phyloP scores from a whole-genome alignment of 2,797 vertebrate species.

The Poeciliopsis infans region DNA sequence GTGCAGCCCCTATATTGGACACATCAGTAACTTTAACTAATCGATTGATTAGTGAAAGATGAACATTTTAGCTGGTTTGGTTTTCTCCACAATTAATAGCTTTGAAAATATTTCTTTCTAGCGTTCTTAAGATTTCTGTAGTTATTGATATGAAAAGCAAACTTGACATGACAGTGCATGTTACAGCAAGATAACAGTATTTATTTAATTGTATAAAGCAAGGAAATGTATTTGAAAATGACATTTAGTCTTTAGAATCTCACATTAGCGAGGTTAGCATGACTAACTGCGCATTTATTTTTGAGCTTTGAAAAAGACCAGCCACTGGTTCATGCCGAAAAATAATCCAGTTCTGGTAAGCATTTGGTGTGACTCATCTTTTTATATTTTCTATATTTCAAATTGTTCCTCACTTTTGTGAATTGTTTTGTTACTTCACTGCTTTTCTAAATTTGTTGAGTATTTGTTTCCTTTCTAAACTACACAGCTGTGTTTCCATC shows the following conservation, averaged over 20 bases:
- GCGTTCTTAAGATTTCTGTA: background rate
- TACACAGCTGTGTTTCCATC: background rate
- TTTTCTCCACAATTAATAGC: background rate
- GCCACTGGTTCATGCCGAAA: too few relatives aligned
- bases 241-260: too few relatives aligned
- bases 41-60: background rate
- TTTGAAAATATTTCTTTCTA: background rate
- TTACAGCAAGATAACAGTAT: too few relatives aligned
- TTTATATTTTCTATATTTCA: background rate
- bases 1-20: background rate
- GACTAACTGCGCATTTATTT: too few relatives aligned
- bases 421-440: background rate
- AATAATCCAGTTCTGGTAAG: too few relatives aligned
- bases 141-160: background rate
- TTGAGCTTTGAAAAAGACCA: too few relatives aligned
- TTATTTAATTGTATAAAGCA: too few relatives aligned
- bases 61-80: background rate
- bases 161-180: too few relatives aligned
- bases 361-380: background rate
- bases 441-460: background rate
- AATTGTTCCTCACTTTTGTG: background rate
- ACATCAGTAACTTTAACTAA: background rate
- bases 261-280: too few relatives aligned
- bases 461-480: background rate
- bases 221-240: too few relatives aligned